Base-by-base conservation (phyloP, 2,888 invertebrate species). In the Geophilus truncorum region DNA sequence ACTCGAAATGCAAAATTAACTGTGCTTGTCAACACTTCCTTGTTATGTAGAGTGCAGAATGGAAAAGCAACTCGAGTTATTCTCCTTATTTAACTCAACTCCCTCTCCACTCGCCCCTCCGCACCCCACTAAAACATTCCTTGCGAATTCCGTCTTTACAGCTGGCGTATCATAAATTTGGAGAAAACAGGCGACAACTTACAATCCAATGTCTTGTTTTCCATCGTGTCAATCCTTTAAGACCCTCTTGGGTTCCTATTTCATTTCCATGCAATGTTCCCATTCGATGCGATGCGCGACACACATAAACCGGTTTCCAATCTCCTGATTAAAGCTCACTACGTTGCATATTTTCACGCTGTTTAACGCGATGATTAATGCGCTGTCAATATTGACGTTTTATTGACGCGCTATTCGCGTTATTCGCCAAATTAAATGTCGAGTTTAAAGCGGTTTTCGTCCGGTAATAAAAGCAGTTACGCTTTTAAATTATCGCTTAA, bases 161-260 rank as follows among this genome's bases (percentile, higher is more conserved):
- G 25, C 45, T 25, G 62, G 62, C 25, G 25, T 15, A 62, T 62
- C 62, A 62, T 62, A 62, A 62, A 25, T 62, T 62, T 28, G 18
- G 25, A 62, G 25, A 62, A 25, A 25, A 21, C 21, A 21, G 62
- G 62, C 62, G 62, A 62, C 62, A 62, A 62, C 62, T 62, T 62
- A 62, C 25, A 62, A 62, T 62, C 62, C 62, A 62, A 62, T 62
- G 62, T 62, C 62, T 62, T 62, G 62, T 62, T 62, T 62, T 62
- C 25, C 62, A 25, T 25, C 23, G 25, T 25, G 62, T 62, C 62
- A 62, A 62, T 62, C 62, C 62, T 25, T 23, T 62, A 25, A 62
- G 23, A 25, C 25, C 25, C 62, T 62, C 57, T 62, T 62, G 23
- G 62, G 62, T 28, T 62, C 62, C 25, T 62, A 62, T 25, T 62